Base-by-base conservation (phyloP, 1,140 invertebrate species). In the Drosophila parabipectinata region DNA sequence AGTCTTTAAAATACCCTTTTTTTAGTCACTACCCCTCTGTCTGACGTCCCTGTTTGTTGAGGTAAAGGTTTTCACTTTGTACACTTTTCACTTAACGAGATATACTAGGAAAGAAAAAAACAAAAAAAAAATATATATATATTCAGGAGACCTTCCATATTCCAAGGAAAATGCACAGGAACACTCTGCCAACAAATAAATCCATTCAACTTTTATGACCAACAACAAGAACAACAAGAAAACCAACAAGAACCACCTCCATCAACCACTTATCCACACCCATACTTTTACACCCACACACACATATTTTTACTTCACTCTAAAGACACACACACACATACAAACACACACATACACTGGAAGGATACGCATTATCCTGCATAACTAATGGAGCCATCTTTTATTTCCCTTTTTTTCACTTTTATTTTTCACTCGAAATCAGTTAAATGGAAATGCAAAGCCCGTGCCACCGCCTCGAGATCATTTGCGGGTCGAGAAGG, bases 401-500 rank as follows among this genome's bases (percentile, higher is more conserved):
- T 34, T 18, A 10, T 21, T 39, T 24, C 8, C 37, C 28, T 3
- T 32, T 1, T 10, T 24, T 12, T 15, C 7, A 2, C 14, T 12
- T 32, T 32, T 7, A 18, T 10, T 26, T 21, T 7, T 3, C 4
- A 15, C 39, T 41, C 4, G 14, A 18, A 44, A 10, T 12, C 41
- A 92, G 91, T 77, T 92, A n/a, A 92, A 92, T 88, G 88, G 91
- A 14, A 90, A 92, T 45, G 79, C 92, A 0, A 96, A 95, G 84
- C 95, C 95, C 9, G 94, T 95, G 41, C 95, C 96, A 60, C 95
- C 96, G n/a, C 95, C 95, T 3, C 93, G 95, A 69, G 95, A 96
- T 92, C 95, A 95, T 83, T 82, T 94, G 60, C 93, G 93, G 64
- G 93, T 93, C 37, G 94, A 94, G 68, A 93, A 94, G 73, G 94